Base-by-base conservation (phyloP, 2,888 invertebrate genomes). In the Nomada lathburiana region DNA sequence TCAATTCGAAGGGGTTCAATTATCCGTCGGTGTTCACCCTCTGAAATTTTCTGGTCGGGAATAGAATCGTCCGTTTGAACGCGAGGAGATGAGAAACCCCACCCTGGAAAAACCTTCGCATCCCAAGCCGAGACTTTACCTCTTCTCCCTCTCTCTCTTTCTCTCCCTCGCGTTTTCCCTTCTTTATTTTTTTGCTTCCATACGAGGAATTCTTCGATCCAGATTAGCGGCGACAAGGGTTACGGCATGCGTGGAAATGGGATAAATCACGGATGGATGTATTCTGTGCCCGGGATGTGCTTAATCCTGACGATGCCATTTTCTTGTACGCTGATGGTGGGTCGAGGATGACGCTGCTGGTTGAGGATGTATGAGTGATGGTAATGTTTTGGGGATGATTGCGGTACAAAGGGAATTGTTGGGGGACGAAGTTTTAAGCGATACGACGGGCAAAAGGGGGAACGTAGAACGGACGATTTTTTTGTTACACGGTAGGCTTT, bases 1-100 rank as follows among this genome's bases (percentile, higher is more conserved):
- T 65, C 71, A 72, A 74, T 76, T 68, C 76, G 68, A 65, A 70
- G 70, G 75, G 75, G 76, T 74, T 74, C 82, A 63, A 82, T 84
- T 79, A 74, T 68, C 23, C 44, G 11, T 36, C 5, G 13, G 7
- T 11, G 29, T 59, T 29, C 53, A 20, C 23, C 64, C 26, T 36
- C 36, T 9, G 57, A 52, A 18, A 36, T 36, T 50, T 42, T 29
- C 47, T 55, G 55, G 16, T 16, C 16, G 29, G 42, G 77, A 64
- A 59, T 57, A 52, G 68, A 62, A 76, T 62, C 50, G 57, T 63
- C 65, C 11, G 62, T 59, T 63, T 26, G 60, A 44, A 36, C 44
- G 29, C n/a, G 44, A 36, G 53, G 57, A 47, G 36, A 44, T 11
- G 55, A n/a, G 26, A 47, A 13, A 44, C n/a, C 36, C 76, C n/a